Conservation (phyloP, 2,113 vertebrate species). For the Oryctolagus cuniculus region DNA sequence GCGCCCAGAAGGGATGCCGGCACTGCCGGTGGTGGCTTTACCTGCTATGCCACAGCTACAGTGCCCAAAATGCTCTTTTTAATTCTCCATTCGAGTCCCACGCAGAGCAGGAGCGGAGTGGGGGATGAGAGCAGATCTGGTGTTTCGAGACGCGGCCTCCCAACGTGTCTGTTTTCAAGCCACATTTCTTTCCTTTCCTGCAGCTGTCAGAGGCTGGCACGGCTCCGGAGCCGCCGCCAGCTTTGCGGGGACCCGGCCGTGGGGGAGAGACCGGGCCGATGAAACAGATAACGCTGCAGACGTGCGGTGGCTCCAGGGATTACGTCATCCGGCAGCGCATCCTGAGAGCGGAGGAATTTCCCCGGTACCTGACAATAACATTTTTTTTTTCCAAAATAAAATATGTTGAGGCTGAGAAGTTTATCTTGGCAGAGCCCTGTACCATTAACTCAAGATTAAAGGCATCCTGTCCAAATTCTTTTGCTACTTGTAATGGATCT, state of each 20-base stretch:
- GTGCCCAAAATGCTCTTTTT: not conserved
- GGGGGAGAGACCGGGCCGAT: conserved; percentile 70
- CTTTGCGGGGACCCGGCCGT: conserved; percentile 33
- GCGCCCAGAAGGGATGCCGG: no score
- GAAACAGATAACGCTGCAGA: conserved; percentile 77
- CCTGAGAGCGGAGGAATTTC: conserved; percentile 86
- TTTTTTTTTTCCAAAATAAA: conserved; percentile 87
- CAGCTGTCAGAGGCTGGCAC: conserved; percentile 67
- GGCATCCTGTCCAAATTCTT: conserved; percentile 90
- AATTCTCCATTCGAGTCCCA: not conserved
- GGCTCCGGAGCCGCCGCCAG: conserved; percentile 56
- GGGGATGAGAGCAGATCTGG: not conserved
- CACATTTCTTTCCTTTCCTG: conserved; percentile 45
- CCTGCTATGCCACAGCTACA: no score
- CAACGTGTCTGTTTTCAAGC: conserved; percentile 55
- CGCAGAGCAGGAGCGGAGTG: fast-evolving
- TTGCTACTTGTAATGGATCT: conserved; percentile 87
- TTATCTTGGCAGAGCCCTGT: conserved; percentile 88
- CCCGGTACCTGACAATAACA: conserved; percentile 88
- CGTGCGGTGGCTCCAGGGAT: conserved; percentile 74
- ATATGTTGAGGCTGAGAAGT: conserved; percentile 86
- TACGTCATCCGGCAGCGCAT: conserved; percentile 78
- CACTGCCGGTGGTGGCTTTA: no score
- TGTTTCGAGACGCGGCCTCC: conserved; percentile 41
- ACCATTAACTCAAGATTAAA: conserved; percentile 89